Evolutionary conservation across 2,888 invertebrate genomes (phyloP), one percentile per base, ranked within the genome.

Genomic region (Zeuzera pyrina): DNA sequence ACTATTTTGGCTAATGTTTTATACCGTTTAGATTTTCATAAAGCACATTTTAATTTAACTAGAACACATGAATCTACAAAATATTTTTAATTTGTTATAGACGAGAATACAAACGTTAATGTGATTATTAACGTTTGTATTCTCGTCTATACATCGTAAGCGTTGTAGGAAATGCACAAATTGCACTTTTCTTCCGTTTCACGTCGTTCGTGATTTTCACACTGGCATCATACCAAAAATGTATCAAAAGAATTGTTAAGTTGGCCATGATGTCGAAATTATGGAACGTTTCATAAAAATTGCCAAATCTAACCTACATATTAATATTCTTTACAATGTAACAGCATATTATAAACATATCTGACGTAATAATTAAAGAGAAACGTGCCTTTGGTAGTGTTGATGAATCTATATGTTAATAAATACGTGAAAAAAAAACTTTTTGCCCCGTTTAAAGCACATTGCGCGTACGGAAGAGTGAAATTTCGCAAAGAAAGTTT

Each of bases 141-240:
- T n/a, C n/a, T 4, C 13, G 25, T 12, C 12, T 25, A 13, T 25
- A 25, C 25, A 1, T 2, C 15, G 3, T n/a, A 14, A 12, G 14
- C 3, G 14, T 39, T 49, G 43, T 42, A 56, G 57, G 52, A 61
- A 64, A 58, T 57, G 44, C 51, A 53, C 46, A 60, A 59, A 61
- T 53, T 63, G 60, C 58, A 57, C 42, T 57, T 56, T 60, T 62
- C 48, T 62, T 63, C 55, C 62, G 57, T 29, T 35, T 33, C 33
- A 43, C 52, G 46, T 54, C 56, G 55, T 52, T 53, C 49, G 52
- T 52, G 51, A 58, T 61, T 25, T 22, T 51, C 42, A 36, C 38
- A 42, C 26, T 15, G 24, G 36, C 29, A 38, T 6, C 22, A 6
- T 14, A n/a, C 14, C 8, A 19, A 15, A 38, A 38, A 41, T 45